phyloP scores from a whole-genome alignment of 2,888 invertebrate species.

The Drosophila leonis region DNA sequence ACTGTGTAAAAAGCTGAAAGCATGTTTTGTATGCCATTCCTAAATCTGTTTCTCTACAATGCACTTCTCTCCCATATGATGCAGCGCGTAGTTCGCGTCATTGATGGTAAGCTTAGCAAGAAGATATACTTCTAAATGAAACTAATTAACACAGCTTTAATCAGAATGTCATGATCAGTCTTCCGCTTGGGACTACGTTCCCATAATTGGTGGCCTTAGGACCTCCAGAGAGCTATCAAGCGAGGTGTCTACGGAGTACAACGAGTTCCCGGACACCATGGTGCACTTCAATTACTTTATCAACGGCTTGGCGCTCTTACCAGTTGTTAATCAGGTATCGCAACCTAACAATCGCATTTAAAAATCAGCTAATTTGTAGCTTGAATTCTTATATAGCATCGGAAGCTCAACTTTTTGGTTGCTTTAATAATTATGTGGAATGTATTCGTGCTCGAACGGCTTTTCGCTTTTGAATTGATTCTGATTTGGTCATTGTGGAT shows the following conservation, averaged over 20 bases:
- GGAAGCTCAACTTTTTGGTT: background rate
- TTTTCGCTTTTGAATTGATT: conserved; percentile 5
- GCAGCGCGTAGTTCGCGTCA: background rate
- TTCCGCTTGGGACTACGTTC: conserved; percentile 3
- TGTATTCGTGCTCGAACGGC: conserved; percentile 10
- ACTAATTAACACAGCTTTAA: background rate
- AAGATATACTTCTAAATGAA: no score
- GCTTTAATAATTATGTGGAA: conserved; percentile 33
- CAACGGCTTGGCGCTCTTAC: conserved; percentile 11
- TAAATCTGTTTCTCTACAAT: conserved; percentile 34
- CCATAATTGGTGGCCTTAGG: background rate
- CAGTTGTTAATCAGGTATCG: conserved; percentile 19
- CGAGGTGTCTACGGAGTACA: background rate
- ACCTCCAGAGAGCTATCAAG: no score
- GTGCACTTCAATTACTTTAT: background rate
- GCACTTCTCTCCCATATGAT: background rate
- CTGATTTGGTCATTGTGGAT: conserved; percentile 19
- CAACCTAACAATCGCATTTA: accelerated
- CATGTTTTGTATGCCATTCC: background rate
- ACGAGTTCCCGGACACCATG: background rate
- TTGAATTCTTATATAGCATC: background rate
- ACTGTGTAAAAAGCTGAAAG: background rate
- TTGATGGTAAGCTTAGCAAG: conserved; percentile 12
- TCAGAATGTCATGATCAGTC: background rate
- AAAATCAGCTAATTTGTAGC: no score